phyloP scores from a whole-genome alignment of 1,140 invertebrate genomes.

The Caenorhabditis tropicalis region DNA sequence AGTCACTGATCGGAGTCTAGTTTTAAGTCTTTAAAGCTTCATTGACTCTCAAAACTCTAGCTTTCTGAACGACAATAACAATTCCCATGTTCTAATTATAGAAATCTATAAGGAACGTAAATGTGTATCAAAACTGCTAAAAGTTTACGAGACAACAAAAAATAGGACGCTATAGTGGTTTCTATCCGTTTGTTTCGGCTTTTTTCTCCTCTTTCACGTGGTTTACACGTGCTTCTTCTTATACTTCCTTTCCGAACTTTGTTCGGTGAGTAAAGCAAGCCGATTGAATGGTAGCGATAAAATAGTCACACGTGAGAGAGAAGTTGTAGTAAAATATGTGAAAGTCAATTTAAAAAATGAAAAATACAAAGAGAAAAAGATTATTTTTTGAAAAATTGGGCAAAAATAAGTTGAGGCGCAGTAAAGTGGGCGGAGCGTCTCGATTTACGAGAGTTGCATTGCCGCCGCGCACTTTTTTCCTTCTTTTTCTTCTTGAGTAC shows the following conservation, averaged over 20 bases:
- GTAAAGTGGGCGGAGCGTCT: not conserved
- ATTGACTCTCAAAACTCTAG: not conserved
- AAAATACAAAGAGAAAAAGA: not conserved
- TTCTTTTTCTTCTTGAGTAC: not conserved
- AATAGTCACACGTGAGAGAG: not conserved
- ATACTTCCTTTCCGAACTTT: not conserved
- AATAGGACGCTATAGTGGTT: not conserved
- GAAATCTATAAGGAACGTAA: too few species aligned
- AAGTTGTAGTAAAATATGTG: not conserved
- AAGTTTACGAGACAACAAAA: conserved; percentile 11
- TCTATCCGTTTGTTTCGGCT: not conserved
- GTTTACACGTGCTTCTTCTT: not conserved
- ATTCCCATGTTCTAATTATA: too few species aligned
- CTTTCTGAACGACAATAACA: not conserved
- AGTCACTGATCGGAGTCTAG: not conserved
- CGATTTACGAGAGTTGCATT: not conserved
- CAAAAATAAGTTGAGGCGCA: not conserved
- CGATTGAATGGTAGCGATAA: not conserved
- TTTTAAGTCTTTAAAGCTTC: not conserved
- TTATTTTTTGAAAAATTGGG: conserved; percentile 30
- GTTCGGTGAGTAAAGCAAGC: not conserved
- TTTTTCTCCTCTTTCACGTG: not conserved
- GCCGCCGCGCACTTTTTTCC: conserved; percentile 13
- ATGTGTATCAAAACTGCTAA: not conserved
- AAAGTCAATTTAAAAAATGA: not conserved